phyloP scores from a whole-genome alignment of 2,888 invertebrate genomes.

The Thyatira batis region DNA sequence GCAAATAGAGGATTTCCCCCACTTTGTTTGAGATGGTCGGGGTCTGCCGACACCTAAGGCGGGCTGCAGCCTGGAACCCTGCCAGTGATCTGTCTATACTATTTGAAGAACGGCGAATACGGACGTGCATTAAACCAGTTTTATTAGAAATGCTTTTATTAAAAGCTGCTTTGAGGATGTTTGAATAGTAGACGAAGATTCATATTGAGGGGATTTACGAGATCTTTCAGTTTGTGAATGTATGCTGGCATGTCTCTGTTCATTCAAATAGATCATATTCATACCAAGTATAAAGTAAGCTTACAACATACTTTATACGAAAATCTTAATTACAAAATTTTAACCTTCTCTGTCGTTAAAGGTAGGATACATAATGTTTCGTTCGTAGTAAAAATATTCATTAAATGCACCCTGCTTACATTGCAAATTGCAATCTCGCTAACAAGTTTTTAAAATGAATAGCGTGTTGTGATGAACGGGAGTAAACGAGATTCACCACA shows the following conservation, averaged over 20 bases:
- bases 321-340: too few relatives aligned
- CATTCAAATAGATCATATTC: conserved; percentile 8
- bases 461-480: background rate
- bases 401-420: conserved; percentile 1
- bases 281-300: too few relatives aligned
- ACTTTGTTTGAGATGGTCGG: conserved; percentile 17
- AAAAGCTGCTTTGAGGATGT: conserved; percentile 29
- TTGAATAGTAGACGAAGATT: conserved; percentile 21
- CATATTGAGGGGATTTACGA: conserved; percentile 9
- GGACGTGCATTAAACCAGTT: conserved; percentile 54
- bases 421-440: background rate
- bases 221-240: background rate
- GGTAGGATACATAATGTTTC: conserved; percentile 5
- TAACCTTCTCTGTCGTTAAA: too few relatives aligned
- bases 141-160: conserved; percentile 54
- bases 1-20: conserved; percentile 31
- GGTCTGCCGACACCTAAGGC: conserved; percentile 27
- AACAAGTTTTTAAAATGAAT: background rate
- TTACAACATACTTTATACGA: too few relatives aligned
- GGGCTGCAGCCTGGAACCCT: conserved; percentile 48
- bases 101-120: conserved; percentile 43
- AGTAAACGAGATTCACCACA: conserved; percentile 14
- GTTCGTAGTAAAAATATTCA: conserved; percentile 9
- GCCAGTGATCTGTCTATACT: conserved; percentile 55
- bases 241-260: background rate